phyloP scores from a whole-genome alignment of 2,113 vertebrate species.

The Macaca mulatta region DNA sequence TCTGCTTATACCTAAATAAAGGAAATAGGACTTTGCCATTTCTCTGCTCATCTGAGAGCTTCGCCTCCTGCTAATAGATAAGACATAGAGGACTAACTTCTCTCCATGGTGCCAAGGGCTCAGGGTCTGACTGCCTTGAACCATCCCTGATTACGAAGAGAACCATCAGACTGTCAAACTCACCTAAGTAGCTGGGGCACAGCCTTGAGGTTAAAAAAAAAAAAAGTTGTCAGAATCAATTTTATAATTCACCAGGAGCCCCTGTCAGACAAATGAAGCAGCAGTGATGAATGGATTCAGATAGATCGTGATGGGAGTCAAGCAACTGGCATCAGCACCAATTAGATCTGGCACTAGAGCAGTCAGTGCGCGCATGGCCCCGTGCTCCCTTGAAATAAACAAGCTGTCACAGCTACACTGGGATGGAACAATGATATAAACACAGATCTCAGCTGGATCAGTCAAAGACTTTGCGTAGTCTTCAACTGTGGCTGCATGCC shows the following conservation, averaged over 20 bases:
- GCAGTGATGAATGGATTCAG: constrained; percentile 59
- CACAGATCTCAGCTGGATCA: not conserved
- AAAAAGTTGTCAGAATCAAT: constrained; percentile 68
- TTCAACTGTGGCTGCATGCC: not conserved
- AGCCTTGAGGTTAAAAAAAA: constrained; percentile 69
- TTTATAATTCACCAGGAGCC: constrained; percentile 55
- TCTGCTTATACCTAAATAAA: constrained; percentile 53
- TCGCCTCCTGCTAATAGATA: not conserved
- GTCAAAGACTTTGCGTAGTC: not conserved
- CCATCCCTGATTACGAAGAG: constrained; percentile 49
- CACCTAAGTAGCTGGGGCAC: constrained; percentile 62
- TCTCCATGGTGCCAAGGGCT: not conserved
- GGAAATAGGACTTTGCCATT: constrained; percentile 19
- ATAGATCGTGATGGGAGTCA: constrained; percentile 52
- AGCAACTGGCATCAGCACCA: not conserved
- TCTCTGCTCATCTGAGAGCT: not conserved
- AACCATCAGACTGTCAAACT: constrained; percentile 60
- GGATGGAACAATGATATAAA: not conserved
- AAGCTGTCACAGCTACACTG: not conserved
- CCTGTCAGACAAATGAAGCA: constrained; percentile 71
- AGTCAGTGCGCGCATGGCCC: not conserved
- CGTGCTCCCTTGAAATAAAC: not conserved
- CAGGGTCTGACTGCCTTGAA: constrained; percentile 15
- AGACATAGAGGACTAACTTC: not conserved
- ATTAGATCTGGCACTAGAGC: constrained; percentile 7